Evolutionary conservation across 2,113 vertebrate species (phyloP), one percentile per base, ranked within the genome.

Genomic region (Columba livia): DNA sequence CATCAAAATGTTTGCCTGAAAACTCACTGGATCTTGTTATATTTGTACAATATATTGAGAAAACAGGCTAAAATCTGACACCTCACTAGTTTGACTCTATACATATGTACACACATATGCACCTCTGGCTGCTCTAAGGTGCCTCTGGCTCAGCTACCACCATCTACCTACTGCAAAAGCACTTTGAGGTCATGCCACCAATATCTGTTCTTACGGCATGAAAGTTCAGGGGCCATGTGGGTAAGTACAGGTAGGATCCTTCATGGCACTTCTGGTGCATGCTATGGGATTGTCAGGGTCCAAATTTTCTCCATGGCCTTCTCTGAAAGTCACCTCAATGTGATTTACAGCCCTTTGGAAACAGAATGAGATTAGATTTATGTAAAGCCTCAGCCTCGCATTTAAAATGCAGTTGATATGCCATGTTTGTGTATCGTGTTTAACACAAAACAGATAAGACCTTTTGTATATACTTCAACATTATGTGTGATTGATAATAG

Each of bases 31-130:
- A 54, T 84, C 36, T 29, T 61, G 11, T 29, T 89, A 26, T 72
- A 51, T 60, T 58, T 71, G 31, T 28, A 36, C 9, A 51, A 3
- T 19, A 26, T 44, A 61, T 67, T 64, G 42, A 71, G 10, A 12
- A 72, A 93, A 40, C 5, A 29, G 53, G 5, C 23, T 60, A n/a
- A 89, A 78, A 57, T 47, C 34, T 75, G 57, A 10, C 26, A 42
- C 9, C 34, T 42, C 7, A 6, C 10, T 36, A 56, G 14, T 23
- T 26, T 25, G 5, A 6, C 42, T 85, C 14, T 44, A 2, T 67
- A 42, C 4, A 11, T 0, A 0, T 47, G 4, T 1, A 21, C 2
- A 13, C 8, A 14, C 13, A 8, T 11, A 18, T 7, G 47, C 5
- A 36, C 15, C 7, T 42, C 2, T 31, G 61, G 21, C 47, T 89